Evolutionary conservation across 2,888 invertebrate genomes (phyloP).

Genomic region (Agelastica alni): DNA sequence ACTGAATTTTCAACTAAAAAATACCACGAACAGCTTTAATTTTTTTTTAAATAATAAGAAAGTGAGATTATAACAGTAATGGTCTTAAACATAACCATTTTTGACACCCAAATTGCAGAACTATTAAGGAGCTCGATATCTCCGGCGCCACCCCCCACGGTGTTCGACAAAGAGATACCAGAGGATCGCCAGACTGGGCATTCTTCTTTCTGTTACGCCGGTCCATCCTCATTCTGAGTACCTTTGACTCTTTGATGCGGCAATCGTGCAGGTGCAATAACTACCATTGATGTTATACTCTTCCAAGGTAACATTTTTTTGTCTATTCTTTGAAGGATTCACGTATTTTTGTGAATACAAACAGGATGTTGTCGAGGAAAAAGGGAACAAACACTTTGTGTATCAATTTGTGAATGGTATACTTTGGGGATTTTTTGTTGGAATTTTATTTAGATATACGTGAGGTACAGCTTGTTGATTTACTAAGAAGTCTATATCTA

Average conservation of each 20-base stretch:
- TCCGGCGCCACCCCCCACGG: constrained; percentile 50
- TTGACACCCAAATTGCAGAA: neutral
- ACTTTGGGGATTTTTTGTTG: too few relatives aligned
- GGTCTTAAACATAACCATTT: too few relatives aligned
- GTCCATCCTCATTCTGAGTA: constrained; percentile 25
- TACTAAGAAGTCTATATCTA: too few relatives aligned
- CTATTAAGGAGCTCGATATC: neutral
- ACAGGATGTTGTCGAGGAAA: constrained; percentile 36
- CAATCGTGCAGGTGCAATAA: constrained; percentile 23
- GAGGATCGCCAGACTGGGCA: constrained; percentile 35
- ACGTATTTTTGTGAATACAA: constrained; percentile 34
- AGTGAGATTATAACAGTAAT: too few relatives aligned
- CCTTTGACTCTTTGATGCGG: constrained; percentile 29
- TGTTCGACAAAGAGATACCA: constrained; percentile 41
- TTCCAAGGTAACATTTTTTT: constrained; percentile 15
- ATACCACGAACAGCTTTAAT: too few relatives aligned
- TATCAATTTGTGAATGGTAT: too few relatives aligned
- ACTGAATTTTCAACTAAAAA: too few relatives aligned
- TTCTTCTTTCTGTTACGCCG: constrained; percentile 27
- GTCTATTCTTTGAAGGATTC: constrained; percentile 20
- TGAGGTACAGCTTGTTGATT: too few relatives aligned
- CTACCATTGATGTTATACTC: constrained; percentile 18
- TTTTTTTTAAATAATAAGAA: too few relatives aligned
- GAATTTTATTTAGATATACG: too few relatives aligned
- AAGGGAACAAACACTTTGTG: too few relatives aligned